Evolutionary conservation across 2,113 vertebrate species (phyloP), one percentile per base, ranked within the genome.

Genomic region (Mesembrinibis cayennensis): DNA sequence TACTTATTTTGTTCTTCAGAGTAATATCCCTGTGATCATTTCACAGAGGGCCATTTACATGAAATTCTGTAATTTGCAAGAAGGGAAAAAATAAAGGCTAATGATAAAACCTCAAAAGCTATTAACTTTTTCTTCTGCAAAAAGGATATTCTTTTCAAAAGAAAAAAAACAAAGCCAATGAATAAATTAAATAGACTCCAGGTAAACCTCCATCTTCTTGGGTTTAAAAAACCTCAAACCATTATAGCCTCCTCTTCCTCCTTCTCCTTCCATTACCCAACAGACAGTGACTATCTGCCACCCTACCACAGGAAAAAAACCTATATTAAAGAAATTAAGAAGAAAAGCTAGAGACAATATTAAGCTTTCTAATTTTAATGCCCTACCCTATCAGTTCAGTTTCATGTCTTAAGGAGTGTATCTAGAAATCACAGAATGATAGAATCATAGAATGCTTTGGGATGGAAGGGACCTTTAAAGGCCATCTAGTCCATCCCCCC

Each of bases 81-180:
- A 71, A 45, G 2, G 22, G 9, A 63, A 61, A 50, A 87, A 65
- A 19, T 27, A 77, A 84, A 67, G 5, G 13, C 20, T 72, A 55
- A 66, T n/a, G 20, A 42, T 15, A 74, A 96, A 62, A 62, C 42
- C 23, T 70, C 19, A 61, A 65, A 93, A 69, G 14, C 5, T 47
- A 56, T 36, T 52, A 49, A 26, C 4, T 44, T 65, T 61, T 62
- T 22, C 13, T 59, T 66, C 36, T 74, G 19, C 9, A 82, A 32
- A 29, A 87, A 65, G 5, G 5, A 70, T 49, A 79, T 32, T 66
- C 1, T 40, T 63, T 56, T 40, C 6, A 65, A 52, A 90, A 63
- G 2, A 29, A 42, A 56, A 55, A 55, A 36, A 13, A 0, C 1
- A 6, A 73, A 47, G 7, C 2, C 25, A 45, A 23, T 30, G 4